phyloP scores from a whole-genome alignment of 2,797 vertebrate species.

The Cottoperca gobio region DNA sequence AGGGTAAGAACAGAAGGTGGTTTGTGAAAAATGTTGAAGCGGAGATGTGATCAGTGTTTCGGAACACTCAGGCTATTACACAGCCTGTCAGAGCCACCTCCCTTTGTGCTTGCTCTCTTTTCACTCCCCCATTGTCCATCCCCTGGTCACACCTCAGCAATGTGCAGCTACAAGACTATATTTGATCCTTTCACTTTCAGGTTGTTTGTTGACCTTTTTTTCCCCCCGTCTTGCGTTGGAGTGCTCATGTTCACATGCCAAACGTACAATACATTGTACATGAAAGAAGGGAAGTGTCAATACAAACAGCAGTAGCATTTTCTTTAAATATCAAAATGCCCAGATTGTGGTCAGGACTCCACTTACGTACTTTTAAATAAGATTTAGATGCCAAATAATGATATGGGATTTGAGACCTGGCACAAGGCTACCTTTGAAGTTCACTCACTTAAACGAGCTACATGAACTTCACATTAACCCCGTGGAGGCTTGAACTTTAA shows the following conservation, averaged over 20 bases:
- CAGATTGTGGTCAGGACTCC: slow-evolving; percentile 43
- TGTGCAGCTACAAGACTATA: slow-evolving; percentile 31
- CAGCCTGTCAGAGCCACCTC: slow-evolving; percentile 63
- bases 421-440: slow-evolving; percentile 53
- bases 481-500: slow-evolving; percentile 40
- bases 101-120: slow-evolving; percentile 43
- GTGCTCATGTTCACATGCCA: slow-evolving; percentile 48
- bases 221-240: neutral
- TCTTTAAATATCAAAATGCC: slow-evolving; percentile 53
- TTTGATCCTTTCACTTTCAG: slow-evolving; percentile 44
- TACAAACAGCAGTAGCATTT: neutral
- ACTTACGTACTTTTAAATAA: slow-evolving; percentile 30
- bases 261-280: slow-evolving; percentile 27
- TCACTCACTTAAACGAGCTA: slow-evolving; percentile 37
- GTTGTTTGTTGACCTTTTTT: slow-evolving; percentile 51
- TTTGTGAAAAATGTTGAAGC: slow-evolving; percentile 44
- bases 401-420: slow-evolving; percentile 43
- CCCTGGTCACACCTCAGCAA: slow-evolving; percentile 45
- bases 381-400: slow-evolving; percentile 59
- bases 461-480: slow-evolving; percentile 57
- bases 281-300: slow-evolving; percentile 47
- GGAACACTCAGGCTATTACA: slow-evolving; percentile 73
- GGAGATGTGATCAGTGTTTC: slow-evolving; percentile 64
- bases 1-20: slow-evolving; percentile 27
- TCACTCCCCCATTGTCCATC: slow-evolving; percentile 40